Evolutionary conservation across 2,113 vertebrate species (phyloP), one percentile per base, ranked within the genome.

Genomic region (Amblyornis subalaris): DNA sequence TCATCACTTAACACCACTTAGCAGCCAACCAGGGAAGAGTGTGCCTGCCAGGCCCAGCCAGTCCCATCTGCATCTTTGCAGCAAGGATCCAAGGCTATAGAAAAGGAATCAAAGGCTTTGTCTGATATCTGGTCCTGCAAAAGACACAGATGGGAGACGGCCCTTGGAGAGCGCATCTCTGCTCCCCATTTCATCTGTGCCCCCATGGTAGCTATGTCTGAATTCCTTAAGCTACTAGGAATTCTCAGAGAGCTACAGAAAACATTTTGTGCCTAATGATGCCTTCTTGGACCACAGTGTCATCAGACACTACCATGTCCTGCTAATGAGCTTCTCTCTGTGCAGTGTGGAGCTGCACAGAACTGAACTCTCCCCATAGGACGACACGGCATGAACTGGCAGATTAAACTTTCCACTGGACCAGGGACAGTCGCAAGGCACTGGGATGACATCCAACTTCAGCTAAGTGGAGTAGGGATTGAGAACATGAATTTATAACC

Each of bases 201-300:
- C 78, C 86, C 74, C 50, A 50, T 2, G 9, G 72, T 67, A 79
- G 42, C 84, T 60, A 26, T 29, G n/a, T 83, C 57, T 86, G 88
- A 97, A 95, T 93, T 94, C 79, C 92, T 96, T 76, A 82, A 94
- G 89, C 89, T 94, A 82, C 77, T 29, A 40, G 84, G 73, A 95
- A 94, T 85, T 73, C 92, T 96, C 91, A 92, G 89, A 94, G 92
- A 94, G 85, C 57, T 7, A 2, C 72, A 95, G 78, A 93, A 94
- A 94, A 74, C 92, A 95, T 96, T 95, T 83, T 94, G 95, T 96
- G 95, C 95, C 89, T 96, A 96, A 96, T 96, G 95, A 96, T 92
- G 95, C 94, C 96, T 97, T 96, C 81, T 96, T 94, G 96, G 93
- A 87, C 91, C 93, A 93, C 79, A 93, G 90, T 95, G 91, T 85